Conservation (phyloP, 2,888 invertebrate species). For the Anaspis maculata region DNA sequence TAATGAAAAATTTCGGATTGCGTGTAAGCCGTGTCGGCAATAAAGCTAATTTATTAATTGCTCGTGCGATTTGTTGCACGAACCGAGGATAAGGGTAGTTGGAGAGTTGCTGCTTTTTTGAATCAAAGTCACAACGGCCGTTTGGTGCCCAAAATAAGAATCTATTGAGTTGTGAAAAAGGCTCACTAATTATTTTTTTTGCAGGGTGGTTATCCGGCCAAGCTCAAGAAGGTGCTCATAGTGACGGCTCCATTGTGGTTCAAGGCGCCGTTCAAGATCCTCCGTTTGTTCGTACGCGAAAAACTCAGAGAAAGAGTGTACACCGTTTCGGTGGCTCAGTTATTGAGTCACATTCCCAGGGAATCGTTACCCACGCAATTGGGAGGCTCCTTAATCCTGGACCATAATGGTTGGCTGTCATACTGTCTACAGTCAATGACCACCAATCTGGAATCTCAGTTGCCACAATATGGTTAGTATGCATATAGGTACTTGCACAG, state of each 20-base stretch:
- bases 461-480: slow-evolving; percentile 34
- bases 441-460: slow-evolving; percentile 46
- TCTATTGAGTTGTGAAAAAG: too few relatives aligned
- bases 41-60: too few relatives aligned
- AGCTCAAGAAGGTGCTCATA: slow-evolving; percentile 92
- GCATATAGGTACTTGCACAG: too few relatives aligned
- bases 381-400: slow-evolving; percentile 78
- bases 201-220: slow-evolving; percentile 95
- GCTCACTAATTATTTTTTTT: too few relatives aligned
- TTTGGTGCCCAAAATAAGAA: too few relatives aligned
- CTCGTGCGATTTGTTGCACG: too few relatives aligned
- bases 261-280: slow-evolving; percentile 93
- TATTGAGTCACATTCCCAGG: slow-evolving; percentile 81
- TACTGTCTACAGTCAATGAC: slow-evolving; percentile 62
- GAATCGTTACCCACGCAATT: slow-evolving; percentile 81
- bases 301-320: slow-evolving; percentile 92
- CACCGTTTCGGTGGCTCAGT: slow-evolving; percentile 86
- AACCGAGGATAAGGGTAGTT: too few relatives aligned
- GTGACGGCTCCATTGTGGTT: slow-evolving; percentile 98
- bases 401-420: slow-evolving; percentile 85
- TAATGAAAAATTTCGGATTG: not conserved
- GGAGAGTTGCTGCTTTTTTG: too few relatives aligned
- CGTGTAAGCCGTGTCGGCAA: not conserved
- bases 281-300: slow-evolving; percentile 89
- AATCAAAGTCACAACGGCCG: too few relatives aligned